A percentile compares a stretch with the other conserved stretches of the same genome.
Evolutionary conservation across 2,113 vertebrate genomes (phyloP).

Genomic region (Axis porcinus): DNA sequence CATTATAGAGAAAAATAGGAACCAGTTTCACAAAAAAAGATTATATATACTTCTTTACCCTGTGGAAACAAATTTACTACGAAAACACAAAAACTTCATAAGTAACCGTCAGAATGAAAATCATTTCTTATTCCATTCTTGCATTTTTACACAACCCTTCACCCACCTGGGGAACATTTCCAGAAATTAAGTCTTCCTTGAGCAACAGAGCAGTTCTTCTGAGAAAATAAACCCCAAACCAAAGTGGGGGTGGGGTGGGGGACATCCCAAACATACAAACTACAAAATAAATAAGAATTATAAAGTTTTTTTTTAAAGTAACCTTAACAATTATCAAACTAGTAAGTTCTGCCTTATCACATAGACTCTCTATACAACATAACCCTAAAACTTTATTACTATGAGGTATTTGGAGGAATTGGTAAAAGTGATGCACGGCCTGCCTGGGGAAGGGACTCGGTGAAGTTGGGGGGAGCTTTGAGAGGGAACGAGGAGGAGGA

Average conservation of each 20-base stretch:
- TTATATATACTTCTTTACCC: conserved; percentile 89
- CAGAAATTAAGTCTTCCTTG: conserved; percentile 84
- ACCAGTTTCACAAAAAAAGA: conserved; percentile 94
- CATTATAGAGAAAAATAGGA: conserved; percentile 89
- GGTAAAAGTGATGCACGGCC: conserved; percentile 95
- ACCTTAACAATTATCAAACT: conserved; percentile 94
- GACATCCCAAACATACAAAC: conserved; percentile 78
- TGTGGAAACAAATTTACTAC: conserved; percentile 94
- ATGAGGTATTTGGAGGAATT: conserved; percentile 99
- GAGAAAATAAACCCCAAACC: conserved; percentile 77
- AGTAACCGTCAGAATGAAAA: conserved; percentile 81
- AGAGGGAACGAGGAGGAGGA: conserved; percentile 80
- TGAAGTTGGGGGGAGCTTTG: conserved; percentile 50
- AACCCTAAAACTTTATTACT: conserved; percentile 97
- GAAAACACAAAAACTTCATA: conserved; percentile 84
- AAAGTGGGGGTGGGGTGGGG: conserved; percentile 37
- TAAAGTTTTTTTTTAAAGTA: conserved; percentile 90
- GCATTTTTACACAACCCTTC: conserved; percentile 83
- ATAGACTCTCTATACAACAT: conserved; percentile 96
- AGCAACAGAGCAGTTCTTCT: conserved; percentile 88
- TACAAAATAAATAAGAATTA: conserved; percentile 95
- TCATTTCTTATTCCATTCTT: conserved; percentile 83
- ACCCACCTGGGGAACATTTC: conserved; percentile 84
- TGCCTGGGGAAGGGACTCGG: conserved; percentile 82
- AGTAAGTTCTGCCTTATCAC: conserved; percentile 95